These are phyloP conservation scores for Anolis carolinensis DNA, from an alignment of 2,113 vertebrate species.

Conservation along the genomic window DNA sequence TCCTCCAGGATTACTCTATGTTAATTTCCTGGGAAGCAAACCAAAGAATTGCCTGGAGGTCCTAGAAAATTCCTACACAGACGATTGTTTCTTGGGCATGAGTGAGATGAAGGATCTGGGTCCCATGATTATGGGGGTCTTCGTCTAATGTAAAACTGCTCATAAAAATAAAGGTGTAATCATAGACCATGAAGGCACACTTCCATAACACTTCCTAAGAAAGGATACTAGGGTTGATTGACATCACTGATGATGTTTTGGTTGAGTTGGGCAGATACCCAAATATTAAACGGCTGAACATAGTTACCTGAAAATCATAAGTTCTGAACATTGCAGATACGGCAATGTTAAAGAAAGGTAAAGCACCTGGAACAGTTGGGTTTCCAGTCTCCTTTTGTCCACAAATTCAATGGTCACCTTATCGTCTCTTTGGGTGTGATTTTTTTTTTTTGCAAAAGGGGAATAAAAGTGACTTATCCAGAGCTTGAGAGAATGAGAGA, in stretches of 20 bases:
- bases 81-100: no score
- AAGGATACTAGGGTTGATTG: neutral
- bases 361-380: neutral
- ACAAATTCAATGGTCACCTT: neutral
- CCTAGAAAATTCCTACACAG: no score
- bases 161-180: neutral
- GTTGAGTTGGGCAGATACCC: neutral
- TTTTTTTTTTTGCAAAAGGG: no score
- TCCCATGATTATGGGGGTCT: no score
- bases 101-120: no score
- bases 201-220: neutral
- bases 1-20: no score
- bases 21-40: no score
- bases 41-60: no score
- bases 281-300: neutral
- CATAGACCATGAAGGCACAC: neutral
- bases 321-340: neutral
- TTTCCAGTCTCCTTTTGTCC: neutral
- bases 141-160: neutral
- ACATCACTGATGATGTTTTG: no score
- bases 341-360: neutral
- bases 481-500: no score
- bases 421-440: neutral
- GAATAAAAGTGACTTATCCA: no score
- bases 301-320: neutral